phyloP scores from a whole-genome alignment of 2,797 vertebrate genomes.

The Falco concolor region DNA sequence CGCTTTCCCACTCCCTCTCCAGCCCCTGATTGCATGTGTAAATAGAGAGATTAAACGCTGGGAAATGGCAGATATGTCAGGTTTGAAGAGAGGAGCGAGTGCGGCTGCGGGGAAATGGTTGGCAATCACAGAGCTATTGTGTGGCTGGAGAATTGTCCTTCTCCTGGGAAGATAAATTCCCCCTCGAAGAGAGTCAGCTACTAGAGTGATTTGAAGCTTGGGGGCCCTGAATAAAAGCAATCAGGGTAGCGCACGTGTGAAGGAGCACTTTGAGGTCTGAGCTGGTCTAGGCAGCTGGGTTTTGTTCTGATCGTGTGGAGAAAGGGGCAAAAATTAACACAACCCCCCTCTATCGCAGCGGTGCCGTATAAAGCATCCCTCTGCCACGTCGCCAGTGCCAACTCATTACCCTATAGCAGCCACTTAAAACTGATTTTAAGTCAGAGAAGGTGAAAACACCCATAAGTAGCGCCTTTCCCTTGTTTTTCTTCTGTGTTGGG shows the following conservation, averaged over 20 bases:
- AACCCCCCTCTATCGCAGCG: neutral
- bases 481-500: neutral
- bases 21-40: neutral
- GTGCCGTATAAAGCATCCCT: neutral
- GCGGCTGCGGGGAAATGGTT: neutral
- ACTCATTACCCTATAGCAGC: neutral
- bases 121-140: conserved; percentile 2
- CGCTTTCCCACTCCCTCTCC: neutral
- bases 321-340: neutral
- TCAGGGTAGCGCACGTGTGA: neutral
- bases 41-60: neutral
- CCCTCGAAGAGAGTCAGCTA: neutral
- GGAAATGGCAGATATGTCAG: neutral
- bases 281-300: neutral
- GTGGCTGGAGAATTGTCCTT: neutral
- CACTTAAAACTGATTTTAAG: neutral
- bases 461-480: neutral
- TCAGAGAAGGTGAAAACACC: neutral
- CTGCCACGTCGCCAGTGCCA: accelerated
- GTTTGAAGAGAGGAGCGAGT: neutral
- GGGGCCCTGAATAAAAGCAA: neutral
- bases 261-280: neutral
- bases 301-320: neutral
- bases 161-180: neutral
- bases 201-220: neutral